Evolutionary conservation across 2,888 invertebrate genomes (phyloP), one percentile per base, ranked within the genome.

Genomic region (Drosophila monieri): DNA sequence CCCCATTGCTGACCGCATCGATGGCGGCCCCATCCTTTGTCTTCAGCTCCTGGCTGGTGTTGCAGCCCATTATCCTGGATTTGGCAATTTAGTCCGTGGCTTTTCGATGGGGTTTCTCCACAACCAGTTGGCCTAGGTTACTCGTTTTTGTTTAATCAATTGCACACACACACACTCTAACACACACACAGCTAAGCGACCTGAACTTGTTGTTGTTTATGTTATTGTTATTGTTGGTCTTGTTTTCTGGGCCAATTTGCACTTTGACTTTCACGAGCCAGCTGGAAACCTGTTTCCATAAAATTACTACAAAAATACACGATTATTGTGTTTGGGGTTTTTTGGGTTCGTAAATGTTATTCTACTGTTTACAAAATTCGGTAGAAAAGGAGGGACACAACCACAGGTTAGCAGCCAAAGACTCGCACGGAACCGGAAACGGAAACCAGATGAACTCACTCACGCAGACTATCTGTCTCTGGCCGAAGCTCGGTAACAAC

Each of bases 11-110:
- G 56, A 77, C 80, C 58, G 80, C 81, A 72, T 78, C 76, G 52
- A 84, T 71, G 27, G 85, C 88, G 56, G 78, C 78, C 61, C 88
- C 88, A 46, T 89, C 90, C 80, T 90, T 90, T 62, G 90, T 89
- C 75, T 91, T 91, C 72, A 91, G 79, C 80, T 94, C 94, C 89
- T 94, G 93, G 89, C 94, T 94, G 52, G 94, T 94, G 83, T 94
- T 94, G 90, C 94, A 94, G 89, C 93, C 91, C 93, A 93, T 92
- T 70, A 44, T 54, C 9, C 12, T 21, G 23, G 55, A 8, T 70
- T 39, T 48, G 18, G 18, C 25, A 6, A 57, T 60, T 27, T 15
- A 51, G 67, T 32, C 89, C 23, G 32, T 74, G 54, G 55, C 49
- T 67, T 47, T 61, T 68, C 46, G 67, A 61, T 52, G 68, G 59